Evolutionary conservation across 2,113 vertebrate genomes (phyloP).

Genomic region (Parus major): DNA sequence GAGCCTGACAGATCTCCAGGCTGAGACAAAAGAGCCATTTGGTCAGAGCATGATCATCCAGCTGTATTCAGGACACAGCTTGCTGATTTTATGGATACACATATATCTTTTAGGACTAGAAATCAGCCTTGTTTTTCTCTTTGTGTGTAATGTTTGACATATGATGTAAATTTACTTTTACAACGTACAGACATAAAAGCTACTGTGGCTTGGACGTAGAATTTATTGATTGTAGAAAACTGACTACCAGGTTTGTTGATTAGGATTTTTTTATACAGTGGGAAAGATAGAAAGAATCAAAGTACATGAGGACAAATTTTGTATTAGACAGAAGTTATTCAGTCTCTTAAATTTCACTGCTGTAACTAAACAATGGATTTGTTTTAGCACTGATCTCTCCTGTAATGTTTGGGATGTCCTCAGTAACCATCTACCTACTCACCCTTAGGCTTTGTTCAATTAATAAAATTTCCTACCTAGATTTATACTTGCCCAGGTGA

Average conservation of each 20-base stretch:
- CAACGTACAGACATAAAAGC: conserved; percentile 59
- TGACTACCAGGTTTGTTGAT: conserved; percentile 46
- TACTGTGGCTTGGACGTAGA: conserved; percentile 48
- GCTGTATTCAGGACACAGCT: conserved; percentile 59
- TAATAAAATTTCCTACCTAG: background rate
- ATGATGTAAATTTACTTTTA: conserved; percentile 72
- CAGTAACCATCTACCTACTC: background rate
- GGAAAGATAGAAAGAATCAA: background rate
- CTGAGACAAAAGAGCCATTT: conserved; percentile 52
- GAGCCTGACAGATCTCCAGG: conserved; percentile 4
- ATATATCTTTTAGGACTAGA: conserved; percentile 56
- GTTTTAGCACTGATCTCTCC: background rate
- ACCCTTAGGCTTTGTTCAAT: background rate
- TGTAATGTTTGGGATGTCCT: background rate
- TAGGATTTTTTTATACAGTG: background rate
- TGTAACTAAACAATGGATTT: background rate
- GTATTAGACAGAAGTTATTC: background rate
- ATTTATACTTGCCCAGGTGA: background rate
- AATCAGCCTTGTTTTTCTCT: conserved; percentile 62
- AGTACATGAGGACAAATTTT: background rate
- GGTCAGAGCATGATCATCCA: conserved; percentile 53
- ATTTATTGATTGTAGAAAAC: conserved; percentile 63
- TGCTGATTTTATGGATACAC: conserved; percentile 62
- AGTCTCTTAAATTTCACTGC: background rate
- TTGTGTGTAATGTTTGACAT: conserved; percentile 69